Evolutionary conservation across 2,113 vertebrate genomes (phyloP), one percentile per base, ranked within the genome.

Genomic region (Dipodomys stephensi): DNA sequence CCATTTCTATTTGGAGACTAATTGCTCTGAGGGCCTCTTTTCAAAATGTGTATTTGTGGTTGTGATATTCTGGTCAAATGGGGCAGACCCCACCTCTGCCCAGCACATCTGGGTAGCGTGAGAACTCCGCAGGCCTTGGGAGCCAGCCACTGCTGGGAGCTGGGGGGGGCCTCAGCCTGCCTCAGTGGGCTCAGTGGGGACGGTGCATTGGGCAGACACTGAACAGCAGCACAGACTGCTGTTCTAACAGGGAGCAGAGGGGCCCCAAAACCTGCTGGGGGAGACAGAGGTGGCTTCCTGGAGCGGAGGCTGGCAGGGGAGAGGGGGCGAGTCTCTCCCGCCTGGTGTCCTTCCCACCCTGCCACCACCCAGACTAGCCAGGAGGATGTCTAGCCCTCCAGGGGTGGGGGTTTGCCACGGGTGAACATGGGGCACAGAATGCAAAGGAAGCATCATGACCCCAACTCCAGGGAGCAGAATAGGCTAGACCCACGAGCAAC

Each of bases 1-100:
- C 67, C 39, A 22, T 27, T 57, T 39, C 87, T 90, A 73, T 90
- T 73, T 85, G 81, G 39, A 89, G 87, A 83, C 87, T 79, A 78
- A 53, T 44, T 78, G 73, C 81, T 83, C 86, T 49, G 68, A 83
- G 80, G 71, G 39, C 80, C 81, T 93, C 80, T 84, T 88, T 71
- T 72, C 86, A 93, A 83, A 93, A 89, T 39, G 80, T 20, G 64
- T 62, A 84, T 65, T 30, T 53, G 25, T 39, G 53, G 71, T 9
- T 35, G 25, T 72, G 64, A 83, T n/a, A 15, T 69, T 83, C 72
- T 83, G 65, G 13, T 79, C 27, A 88, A 72, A 9, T 2, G 10
- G 39, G 65, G 19, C 35, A 79, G 53, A 20, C 2, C 23, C 39
- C 65, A 20, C 87, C 64, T 53, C 53, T 30, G 60, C 18, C 30